These are phyloP conservation scores for Stenotaenia linearis DNA, from an alignment of 2,888 invertebrate genomes.

Conservation along the genomic window DNA sequence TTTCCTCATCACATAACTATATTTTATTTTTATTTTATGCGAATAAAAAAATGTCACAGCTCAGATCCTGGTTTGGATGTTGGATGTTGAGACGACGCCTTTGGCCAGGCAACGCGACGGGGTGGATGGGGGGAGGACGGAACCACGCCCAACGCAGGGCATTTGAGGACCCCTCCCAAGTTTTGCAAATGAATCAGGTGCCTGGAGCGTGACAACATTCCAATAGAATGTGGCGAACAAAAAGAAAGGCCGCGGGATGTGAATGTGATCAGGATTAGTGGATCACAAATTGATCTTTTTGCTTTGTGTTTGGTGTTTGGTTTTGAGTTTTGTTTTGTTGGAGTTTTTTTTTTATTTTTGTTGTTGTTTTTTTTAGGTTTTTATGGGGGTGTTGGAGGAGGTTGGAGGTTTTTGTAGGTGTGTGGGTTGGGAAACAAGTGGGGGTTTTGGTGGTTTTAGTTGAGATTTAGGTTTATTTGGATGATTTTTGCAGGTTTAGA, in stretches of 20 bases:
- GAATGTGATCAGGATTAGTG: slow-evolving; percentile 19
- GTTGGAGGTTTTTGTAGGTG: no score
- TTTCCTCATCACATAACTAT: background rate
- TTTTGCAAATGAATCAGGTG: slow-evolving; percentile 5
- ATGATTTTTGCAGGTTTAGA: no score
- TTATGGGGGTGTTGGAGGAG: no score
- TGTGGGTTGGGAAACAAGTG: no score
- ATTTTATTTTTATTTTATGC: background rate
- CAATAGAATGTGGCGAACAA: slow-evolving; percentile 5
- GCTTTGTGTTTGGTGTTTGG: background rate
- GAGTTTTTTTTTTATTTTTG: no score
- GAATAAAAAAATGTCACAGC: background rate
- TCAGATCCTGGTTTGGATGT: background rate
- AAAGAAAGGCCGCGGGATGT: slow-evolving; percentile 7
- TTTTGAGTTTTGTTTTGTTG: no score
- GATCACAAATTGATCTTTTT: slow-evolving; percentile 6
- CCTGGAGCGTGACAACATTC: slow-evolving; percentile 1
- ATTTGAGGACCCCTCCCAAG: slow-evolving; percentile 5
- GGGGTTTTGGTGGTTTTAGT: no score
- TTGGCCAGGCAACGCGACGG: background rate
- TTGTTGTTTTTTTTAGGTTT: no score
- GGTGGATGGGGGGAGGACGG: background rate
- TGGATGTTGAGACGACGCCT: background rate
- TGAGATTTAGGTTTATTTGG: no score
- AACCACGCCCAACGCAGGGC: slow-evolving; percentile 4